Evolutionary conservation across 1,140 invertebrate genomes (phyloP).

Genomic region (Ostrea edulis): DNA sequence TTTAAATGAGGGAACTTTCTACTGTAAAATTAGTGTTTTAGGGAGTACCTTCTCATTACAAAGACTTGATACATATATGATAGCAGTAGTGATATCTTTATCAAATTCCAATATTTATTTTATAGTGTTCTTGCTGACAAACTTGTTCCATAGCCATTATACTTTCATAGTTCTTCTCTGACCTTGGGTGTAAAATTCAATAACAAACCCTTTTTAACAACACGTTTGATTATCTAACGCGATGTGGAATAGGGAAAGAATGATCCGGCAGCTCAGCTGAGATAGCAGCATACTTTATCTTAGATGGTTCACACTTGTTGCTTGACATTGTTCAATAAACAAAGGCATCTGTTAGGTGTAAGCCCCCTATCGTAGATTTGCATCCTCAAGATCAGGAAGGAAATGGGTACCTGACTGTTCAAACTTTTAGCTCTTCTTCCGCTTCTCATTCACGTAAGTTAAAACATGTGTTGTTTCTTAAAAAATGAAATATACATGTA

Average conservation of each 20-base stretch:
- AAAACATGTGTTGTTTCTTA: background rate
- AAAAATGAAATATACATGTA: too few species aligned
- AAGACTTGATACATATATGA: too few species aligned
- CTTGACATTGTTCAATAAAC: background rate
- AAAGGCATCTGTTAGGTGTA: background rate
- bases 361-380: background rate
- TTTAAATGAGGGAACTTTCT: too few species aligned
- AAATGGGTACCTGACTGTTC: background rate
- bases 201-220: background rate
- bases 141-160: background rate
- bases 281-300: background rate
- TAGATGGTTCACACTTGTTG: background rate
- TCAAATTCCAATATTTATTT: too few species aligned
- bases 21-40: too few species aligned
- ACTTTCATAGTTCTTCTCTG: background rate
- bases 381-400: background rate
- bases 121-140: too few species aligned
- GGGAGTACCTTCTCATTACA: too few species aligned
- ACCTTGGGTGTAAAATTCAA: conserved; percentile 7
- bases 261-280: background rate
- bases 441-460: background rate
- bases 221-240: too few species aligned
- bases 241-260: background rate
- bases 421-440: background rate
- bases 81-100: too few species aligned